Base-by-base conservation (phyloP, 2,888 invertebrate genomes). In the Brenthis daphne region DNA sequence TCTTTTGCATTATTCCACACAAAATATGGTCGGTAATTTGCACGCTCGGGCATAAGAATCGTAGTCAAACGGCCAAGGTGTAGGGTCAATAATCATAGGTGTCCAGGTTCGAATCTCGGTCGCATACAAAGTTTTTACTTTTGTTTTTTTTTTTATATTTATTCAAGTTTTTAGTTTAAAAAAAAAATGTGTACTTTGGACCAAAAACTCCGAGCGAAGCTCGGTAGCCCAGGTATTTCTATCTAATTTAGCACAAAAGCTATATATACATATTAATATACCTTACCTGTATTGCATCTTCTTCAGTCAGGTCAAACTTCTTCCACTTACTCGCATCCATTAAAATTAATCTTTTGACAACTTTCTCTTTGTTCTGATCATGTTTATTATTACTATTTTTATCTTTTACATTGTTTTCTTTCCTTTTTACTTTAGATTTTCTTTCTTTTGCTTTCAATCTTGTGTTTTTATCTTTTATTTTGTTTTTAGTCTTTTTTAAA, bases 261-360 rank as follows among this genome's bases (percentile, higher is more conserved):
- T 2, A 16, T 16, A 5, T 56, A 14, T 33, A 37, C 6, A 57
- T 14, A 37, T 5, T 43, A 8, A 14, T 29, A 0, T 29, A 6
- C 16, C 14, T 43, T 16, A 63, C 63, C 53, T 63, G 63, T 20
- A 63, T 16, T 51, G 63, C 63, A 53, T 61, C 67, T 63, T 67
- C 67, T 43, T 67, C 67, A 16, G 61, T 37, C 4, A 67, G 33
- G 43, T 67, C 67, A 51, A 33, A 67, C 43, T 67, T 67, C 43
- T 63, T 63, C 67, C 67, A 67, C 43, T 67, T 67, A 57, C 50
- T 63, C 1, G 14, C 37, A 29, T 67, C 67, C 67, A 67, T 63
- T 56, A 67, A 51, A 57, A 60, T 67, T 51, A 65, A 57, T 33
- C 55, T 55, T 20, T 68, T 69, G 51, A 63, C 72, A 14, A 61